Conservation (phyloP, 2,797 vertebrate genomes). For the Apodemus agrarius region DNA sequence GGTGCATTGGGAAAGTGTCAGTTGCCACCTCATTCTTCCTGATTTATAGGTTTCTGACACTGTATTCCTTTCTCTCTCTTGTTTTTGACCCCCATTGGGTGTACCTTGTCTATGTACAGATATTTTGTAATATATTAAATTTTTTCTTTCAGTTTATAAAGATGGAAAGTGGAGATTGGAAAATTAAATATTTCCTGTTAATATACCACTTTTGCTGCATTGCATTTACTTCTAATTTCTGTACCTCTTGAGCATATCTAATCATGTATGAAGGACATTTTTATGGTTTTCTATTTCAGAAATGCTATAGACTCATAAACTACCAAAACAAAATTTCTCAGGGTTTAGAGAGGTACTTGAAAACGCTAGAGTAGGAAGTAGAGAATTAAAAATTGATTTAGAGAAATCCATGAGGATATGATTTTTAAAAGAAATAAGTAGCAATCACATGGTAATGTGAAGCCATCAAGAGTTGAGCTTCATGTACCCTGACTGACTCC, state of each 20-base stretch:
- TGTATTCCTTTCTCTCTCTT: constrained; percentile 81
- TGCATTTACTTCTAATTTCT: constrained; percentile 73
- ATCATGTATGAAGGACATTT: constrained; percentile 55
- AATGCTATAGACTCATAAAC: constrained; percentile 64
- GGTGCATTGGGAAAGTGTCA: constrained; percentile 78
- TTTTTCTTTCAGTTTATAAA: constrained; percentile 93
- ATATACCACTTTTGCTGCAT: constrained; percentile 83
- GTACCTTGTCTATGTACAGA: constrained; percentile 92
- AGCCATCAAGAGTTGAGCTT: constrained; percentile 77
- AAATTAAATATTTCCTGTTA: constrained; percentile 89
- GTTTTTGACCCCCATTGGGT: constrained; percentile 82
- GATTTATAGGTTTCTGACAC: constrained; percentile 79
- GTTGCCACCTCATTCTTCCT: constrained; percentile 75
- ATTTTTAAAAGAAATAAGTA: constrained; percentile 44
- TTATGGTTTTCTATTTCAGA: constrained; percentile 64
- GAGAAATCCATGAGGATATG: constrained; percentile 44
- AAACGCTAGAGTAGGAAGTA: constrained; percentile 64
- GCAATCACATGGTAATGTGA: constrained; percentile 50
- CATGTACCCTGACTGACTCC: constrained; percentile 73
- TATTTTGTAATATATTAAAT: constrained; percentile 94
- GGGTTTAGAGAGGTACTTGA: constrained; percentile 64
- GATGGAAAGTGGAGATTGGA: constrained; percentile 92
- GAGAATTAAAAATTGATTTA: constrained; percentile 39
- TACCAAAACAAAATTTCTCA: constrained; percentile 31
- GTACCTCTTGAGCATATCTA: constrained; percentile 18